These are phyloP conservation scores for Actinostola sp. DNA, from an alignment of 92 coral and sea anemone genomes.

Conservation along the genomic window DNA sequence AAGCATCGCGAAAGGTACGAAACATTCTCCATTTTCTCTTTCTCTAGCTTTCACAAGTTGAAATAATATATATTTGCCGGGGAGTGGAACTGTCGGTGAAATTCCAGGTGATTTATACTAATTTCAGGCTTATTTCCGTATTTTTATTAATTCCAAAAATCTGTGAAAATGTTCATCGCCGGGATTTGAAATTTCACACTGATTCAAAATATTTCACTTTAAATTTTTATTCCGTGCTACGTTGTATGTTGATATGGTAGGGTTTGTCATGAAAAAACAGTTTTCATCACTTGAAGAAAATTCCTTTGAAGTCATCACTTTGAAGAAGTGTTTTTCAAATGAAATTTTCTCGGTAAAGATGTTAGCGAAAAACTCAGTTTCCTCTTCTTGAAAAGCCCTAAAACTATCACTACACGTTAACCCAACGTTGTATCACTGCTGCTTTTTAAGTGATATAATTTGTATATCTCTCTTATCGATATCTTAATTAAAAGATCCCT, in stretches of 20 bases:
- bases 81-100: not conserved
- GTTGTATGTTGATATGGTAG: not conserved
- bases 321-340: not conserved
- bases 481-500: not conserved
- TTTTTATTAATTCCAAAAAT: no score
- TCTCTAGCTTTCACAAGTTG: not conserved
- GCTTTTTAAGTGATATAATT: no score
- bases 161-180: no score
- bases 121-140: no score
- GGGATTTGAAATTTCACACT: no score
- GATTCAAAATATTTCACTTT: not conserved
- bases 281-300: not conserved
- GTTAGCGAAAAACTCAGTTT: not conserved
- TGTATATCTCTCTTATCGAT: not conserved
- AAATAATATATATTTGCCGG: not conserved
- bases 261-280: not conserved
- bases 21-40: not conserved
- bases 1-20: slow-evolving; percentile 25
- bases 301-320: not conserved
- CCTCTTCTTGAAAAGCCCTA: not conserved
- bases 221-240: not conserved
- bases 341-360: not conserved
- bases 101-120: not conserved
- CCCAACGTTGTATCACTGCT: no score
- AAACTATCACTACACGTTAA: not conserved